These are phyloP conservation scores for Burhinus bistriatus DNA, from an alignment of 2,113 vertebrate species.

Conservation along the genomic window DNA sequence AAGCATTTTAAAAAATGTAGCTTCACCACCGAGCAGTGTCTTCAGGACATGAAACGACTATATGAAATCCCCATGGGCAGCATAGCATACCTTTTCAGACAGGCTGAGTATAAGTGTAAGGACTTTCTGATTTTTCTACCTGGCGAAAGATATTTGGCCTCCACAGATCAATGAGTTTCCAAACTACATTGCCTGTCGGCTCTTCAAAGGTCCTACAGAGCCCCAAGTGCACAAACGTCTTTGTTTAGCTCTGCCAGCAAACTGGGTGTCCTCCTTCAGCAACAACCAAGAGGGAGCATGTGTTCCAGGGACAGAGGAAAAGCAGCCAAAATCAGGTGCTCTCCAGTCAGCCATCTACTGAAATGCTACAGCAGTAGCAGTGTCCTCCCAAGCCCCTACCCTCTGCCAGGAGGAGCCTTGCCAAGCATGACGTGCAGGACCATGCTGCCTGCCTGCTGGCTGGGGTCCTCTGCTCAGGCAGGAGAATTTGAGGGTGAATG, in stretches of 20 bases:
- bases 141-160: neutral
- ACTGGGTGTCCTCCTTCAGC: neutral
- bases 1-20: neutral
- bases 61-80: neutral
- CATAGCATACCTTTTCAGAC: neutral
- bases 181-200: neutral
- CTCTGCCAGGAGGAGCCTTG: neutral
- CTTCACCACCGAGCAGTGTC: neutral
- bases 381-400: rapidly evolving
- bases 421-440: neutral
- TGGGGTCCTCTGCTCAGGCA: neutral
- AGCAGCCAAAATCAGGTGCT: neutral
- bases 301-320: neutral
- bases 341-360: neutral
- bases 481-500: neutral
- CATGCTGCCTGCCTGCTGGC: neutral
- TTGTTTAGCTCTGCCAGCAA: neutral
- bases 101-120: neutral
- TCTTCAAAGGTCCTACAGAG: neutral
- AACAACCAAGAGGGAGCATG: neutral
- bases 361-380: neutral
- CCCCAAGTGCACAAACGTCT: neutral
- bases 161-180: neutral
- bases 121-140: neutral
- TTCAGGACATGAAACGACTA: neutral